These are phyloP conservation scores for Caenorhabditis doughertyi DNA, from an alignment of 2,888 invertebrate species.

Conservation along the genomic window DNA sequence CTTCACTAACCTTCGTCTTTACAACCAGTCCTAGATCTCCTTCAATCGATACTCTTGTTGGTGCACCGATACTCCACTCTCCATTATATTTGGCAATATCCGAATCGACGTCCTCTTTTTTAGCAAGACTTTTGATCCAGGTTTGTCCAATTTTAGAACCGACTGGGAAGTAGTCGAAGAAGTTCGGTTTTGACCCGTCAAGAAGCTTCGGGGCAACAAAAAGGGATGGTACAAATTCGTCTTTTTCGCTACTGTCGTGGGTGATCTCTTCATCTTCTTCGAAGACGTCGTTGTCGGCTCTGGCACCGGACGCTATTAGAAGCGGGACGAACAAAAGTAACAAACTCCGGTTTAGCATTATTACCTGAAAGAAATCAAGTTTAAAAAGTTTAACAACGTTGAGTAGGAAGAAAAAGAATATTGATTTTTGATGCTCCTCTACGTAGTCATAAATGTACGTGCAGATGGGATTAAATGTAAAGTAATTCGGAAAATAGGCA, in stretches of 20 bases:
- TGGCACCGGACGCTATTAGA: slow-evolving; percentile 11
- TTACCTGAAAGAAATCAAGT: slow-evolving; percentile 42
- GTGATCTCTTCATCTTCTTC: slow-evolving; percentile 27
- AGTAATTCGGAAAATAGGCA: slow-evolving; percentile 7
- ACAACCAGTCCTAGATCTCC: slow-evolving; percentile 93
- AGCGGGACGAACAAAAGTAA: slow-evolving; percentile 12
- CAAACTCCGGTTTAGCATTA: slow-evolving; percentile 52
- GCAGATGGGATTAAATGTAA: not conserved
- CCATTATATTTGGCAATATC: slow-evolving; percentile 96
- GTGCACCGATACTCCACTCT: slow-evolving; percentile 88
- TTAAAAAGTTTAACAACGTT: not conserved
- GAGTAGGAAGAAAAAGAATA: not conserved
- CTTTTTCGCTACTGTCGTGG: slow-evolving; percentile 24
- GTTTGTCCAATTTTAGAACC: slow-evolving; percentile 86
- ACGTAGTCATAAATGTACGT: not conserved
- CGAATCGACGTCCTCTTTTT: slow-evolving; percentile 91
- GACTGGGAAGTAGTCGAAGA: slow-evolving; percentile 71
- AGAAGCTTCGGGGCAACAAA: slow-evolving; percentile 53
- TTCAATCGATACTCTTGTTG: slow-evolving; percentile 89
- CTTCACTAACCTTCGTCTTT: slow-evolving; percentile 89
- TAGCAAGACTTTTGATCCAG: slow-evolving; percentile 93
- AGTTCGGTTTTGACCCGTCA: slow-evolving; percentile 34
- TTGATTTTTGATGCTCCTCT: slow-evolving; percentile 6
- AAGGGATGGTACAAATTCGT: slow-evolving; percentile 40
- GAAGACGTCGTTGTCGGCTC: slow-evolving; percentile 30